Evolutionary conservation across 2,797 vertebrate genomes (phyloP).

Genomic region (Lepus townsendii): DNA sequence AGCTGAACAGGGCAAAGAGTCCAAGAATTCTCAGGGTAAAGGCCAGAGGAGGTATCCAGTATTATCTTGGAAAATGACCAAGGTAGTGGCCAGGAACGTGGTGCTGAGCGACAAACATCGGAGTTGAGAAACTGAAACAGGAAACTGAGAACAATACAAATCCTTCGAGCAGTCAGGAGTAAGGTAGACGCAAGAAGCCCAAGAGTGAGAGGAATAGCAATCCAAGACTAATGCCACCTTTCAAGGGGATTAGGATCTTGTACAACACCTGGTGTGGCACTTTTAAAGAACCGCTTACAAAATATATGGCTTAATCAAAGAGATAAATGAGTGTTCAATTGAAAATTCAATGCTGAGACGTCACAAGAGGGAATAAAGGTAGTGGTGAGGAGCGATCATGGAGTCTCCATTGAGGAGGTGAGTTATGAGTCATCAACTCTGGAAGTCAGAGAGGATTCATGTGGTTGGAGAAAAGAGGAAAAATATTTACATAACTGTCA

Average conservation of each 20-base stretch:
- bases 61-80: constrained; percentile 3
- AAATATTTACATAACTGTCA: not conserved
- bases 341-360: not conserved
- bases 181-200: not conserved
- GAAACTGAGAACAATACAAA: not conserved
- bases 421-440: not conserved
- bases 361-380: not conserved
- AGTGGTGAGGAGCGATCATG: not conserved
- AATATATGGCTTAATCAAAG: not conserved
- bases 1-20: not conserved
- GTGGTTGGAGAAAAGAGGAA: not conserved
- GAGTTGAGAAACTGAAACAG: not conserved
- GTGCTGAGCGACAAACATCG: not conserved
- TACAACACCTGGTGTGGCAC: not conserved
- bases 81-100: not conserved
- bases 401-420: not conserved
- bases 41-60: not conserved
- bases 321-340: not conserved
- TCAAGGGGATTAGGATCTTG: not conserved
- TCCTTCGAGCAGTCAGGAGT: not conserved
- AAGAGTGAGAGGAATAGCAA: not conserved
- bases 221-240: not conserved
- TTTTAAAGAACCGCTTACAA: constrained; percentile 9
- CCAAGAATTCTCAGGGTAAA: not conserved
- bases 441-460: not conserved